Base-by-base conservation (phyloP, 2,113 vertebrate species). In the rabbit (Oryctolagus cuniculus) region DNA sequence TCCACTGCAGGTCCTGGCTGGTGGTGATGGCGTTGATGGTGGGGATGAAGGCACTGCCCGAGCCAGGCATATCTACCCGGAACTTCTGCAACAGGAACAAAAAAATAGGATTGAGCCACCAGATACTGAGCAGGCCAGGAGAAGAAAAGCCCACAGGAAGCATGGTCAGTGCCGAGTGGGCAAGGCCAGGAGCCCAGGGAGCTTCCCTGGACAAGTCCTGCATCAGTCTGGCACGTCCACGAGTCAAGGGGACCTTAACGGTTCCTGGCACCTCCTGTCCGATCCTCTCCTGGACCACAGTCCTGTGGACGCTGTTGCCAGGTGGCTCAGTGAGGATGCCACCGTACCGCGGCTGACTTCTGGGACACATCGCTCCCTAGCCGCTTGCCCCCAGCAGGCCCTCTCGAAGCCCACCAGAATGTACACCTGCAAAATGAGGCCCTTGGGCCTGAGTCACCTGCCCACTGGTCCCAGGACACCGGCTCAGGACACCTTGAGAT, bases 1-100 rank as follows among this genome's bases (percentile, higher is more conserved):
- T 99, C 99, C 99, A 99, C 99, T 99, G 99, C 72, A 99, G 98
- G 98, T 99, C 99, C 98, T 99, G 99, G 98, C 99, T 99, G 96
- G 99, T 99, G 24, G 99, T 99, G 98, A 99, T 99, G 98, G 99
- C 99, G 97, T 99, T 99, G 98, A 99, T 99, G 17, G 99, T 99
- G 29, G 99, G 99, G 92, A 99, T 99, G 96, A 99, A 99, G 99
- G 99, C 99, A 80, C 99, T 99, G 98, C 99, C 99, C 89, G 99
- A 99, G 97, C 99, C 99, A 98, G 99, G 99, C 99, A 99, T 99
- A 98, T 99, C 99, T 97, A 99, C 98, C 98, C 99, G 99, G 97
- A 99, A 99, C 98, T 99, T 99, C 99, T 99, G 98, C 82, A 89
- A 97, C 31, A 31, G 96, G 73, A 86, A 90, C 75, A 21, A 85